Percentiles rank a stretch among this genome's conserved stretches.
Evolutionary conservation across 2,797 vertebrate genomes (phyloP).

Genomic region (Sylvia borin): DNA sequence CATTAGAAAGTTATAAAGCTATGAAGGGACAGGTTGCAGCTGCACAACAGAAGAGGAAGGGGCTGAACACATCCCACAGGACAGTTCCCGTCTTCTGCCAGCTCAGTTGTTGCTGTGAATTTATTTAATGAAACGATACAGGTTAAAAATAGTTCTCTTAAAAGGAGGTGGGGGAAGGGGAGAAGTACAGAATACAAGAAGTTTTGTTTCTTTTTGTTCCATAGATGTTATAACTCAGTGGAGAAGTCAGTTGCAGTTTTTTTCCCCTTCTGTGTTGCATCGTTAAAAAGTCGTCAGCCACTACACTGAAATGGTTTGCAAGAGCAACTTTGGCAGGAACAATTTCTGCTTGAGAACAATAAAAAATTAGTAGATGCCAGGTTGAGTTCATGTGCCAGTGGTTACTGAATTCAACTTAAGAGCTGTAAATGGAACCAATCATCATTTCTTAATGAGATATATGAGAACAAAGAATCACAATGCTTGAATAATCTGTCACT

Average conservation of each 20-base stretch:
- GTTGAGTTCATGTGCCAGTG: not conserved
- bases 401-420: slow-evolving; percentile 32
- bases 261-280: not conserved
- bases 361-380: slow-evolving; percentile 7
- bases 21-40: not conserved
- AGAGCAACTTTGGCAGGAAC: not conserved
- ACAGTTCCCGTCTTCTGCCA: not conserved
- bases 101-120: not conserved
- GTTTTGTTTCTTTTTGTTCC: slow-evolving; percentile 7
- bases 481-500: slow-evolving; percentile 27
- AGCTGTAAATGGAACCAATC: slow-evolving; percentile 65
- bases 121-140: not conserved
- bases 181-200: not conserved
- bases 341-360: not conserved
- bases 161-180: not conserved
- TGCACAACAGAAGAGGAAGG: not conserved
- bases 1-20: not conserved
- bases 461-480: slow-evolving; percentile 48
- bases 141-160: not conserved
- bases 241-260: not conserved
- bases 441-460: slow-evolving; percentile 67
- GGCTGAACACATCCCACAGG: not conserved
- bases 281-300: not conserved
- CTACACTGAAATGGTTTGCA: not conserved
- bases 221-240: not conserved